Percentiles rank a stretch among this genome's conserved stretches.
Conservation (phyloP, 2,888 invertebrate genomes). For the Caenorhabditis sp. region DNA sequence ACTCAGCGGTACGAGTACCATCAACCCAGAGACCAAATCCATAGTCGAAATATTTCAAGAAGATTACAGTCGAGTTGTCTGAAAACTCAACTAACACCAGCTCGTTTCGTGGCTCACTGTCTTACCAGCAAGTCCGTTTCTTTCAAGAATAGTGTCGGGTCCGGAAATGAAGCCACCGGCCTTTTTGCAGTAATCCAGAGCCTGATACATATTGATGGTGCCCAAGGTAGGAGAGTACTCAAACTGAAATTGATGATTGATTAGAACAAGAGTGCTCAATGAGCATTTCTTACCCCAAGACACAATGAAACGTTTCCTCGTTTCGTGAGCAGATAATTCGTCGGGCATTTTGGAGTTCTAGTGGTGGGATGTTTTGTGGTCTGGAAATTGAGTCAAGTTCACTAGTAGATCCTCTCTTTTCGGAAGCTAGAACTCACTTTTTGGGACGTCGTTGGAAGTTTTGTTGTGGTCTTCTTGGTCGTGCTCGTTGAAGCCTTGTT, state of each 20-base stretch:
- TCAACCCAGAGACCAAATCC: neutral
- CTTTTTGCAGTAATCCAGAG: neutral
- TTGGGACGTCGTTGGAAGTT: too few species aligned
- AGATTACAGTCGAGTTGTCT: neutral
- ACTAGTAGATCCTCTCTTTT: too few species aligned
- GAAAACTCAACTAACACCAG: neutral
- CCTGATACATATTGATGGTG: neutral
- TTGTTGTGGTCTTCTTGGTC: too few species aligned
- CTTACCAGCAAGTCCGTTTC: neutral
- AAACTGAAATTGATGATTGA: neutral
- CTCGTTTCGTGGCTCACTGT: neutral
- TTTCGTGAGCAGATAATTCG: neutral
- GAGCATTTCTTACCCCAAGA: neutral
- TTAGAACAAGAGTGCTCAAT: neutral
- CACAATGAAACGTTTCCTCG: neutral
- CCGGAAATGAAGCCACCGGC: neutral
- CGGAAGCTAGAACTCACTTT: too few species aligned
- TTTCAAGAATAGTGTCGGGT: neutral
- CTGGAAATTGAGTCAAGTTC: too few species aligned
- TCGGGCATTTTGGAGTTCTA: neutral
- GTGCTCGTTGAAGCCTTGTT: too few species aligned
- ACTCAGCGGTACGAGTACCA: neutral
- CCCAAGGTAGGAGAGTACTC: neutral
- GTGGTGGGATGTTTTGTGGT: neutral
- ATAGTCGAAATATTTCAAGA: neutral